Conservation (phyloP, 2,888 invertebrate genomes). For the Sympetrum striolatum region DNA sequence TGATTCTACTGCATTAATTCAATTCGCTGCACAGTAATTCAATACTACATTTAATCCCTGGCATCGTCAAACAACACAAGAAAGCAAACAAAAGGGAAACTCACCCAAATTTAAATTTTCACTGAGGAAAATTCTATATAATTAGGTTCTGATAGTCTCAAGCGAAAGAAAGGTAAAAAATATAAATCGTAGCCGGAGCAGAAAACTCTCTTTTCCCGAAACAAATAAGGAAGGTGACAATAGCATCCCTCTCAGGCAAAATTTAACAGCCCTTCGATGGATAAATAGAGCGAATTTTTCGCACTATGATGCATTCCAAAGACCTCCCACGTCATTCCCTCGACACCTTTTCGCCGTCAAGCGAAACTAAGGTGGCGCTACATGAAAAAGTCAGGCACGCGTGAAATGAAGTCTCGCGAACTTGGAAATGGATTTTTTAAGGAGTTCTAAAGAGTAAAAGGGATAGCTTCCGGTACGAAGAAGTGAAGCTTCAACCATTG, state of each 20-base stretch:
- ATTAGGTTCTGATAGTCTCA: too few species aligned
- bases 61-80: too few species aligned
- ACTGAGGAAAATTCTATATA: too few species aligned
- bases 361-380: not conserved
- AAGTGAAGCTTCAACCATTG: not conserved
- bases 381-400: not conserved
- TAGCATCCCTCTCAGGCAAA: not conserved
- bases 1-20: too few species aligned
- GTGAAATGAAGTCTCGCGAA: not conserved
- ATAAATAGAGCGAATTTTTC: not conserved
- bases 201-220: not conserved
- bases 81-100: too few species aligned
- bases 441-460: not conserved
- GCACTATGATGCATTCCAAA: not conserved
- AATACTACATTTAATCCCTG: too few species aligned
- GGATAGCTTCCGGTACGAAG: not conserved
- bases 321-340: not conserved
- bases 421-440: not conserved
- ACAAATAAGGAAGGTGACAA: not conserved
- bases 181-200: not conserved
- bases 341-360: not conserved
- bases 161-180: too few species aligned
- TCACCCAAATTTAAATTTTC: too few species aligned
- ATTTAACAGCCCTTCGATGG: not conserved
- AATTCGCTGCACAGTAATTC: too few species aligned